Percentiles rank a stretch among this genome's conserved stretches.
Evolutionary conservation across 2,113 vertebrate species (phyloP).

Genomic region (Esox niger): DNA sequence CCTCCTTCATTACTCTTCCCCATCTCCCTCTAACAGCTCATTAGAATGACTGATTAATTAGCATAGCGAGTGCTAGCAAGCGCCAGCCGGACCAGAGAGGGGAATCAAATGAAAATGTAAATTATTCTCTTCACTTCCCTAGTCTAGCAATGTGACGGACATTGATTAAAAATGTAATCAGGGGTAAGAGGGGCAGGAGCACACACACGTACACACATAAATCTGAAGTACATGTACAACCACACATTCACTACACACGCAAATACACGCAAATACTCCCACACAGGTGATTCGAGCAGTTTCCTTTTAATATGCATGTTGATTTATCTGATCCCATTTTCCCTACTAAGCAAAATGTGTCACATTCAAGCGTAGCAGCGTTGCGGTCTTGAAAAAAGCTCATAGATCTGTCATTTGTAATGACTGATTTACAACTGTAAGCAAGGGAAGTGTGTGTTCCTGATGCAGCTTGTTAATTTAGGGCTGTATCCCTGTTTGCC

Average conservation of each 20-base stretch:
- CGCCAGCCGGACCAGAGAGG: conserved; percentile 18
- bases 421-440: conserved; percentile 22
- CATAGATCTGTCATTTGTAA: conserved; percentile 25
- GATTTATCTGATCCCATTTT: conserved; percentile 34
- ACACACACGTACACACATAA: background rate
- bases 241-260: background rate
- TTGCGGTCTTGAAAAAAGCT: conserved; percentile 28
- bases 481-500: conserved; percentile 4
- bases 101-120: conserved; percentile 39
- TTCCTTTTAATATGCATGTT: conserved; percentile 26
- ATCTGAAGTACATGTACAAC: background rate
- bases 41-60: conserved; percentile 48
- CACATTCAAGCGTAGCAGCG: conserved; percentile 14
- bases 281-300: background rate
- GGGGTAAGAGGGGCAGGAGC: background rate
- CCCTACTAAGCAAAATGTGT: conserved; percentile 12
- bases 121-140: conserved; percentile 19
- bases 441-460: conserved; percentile 18
- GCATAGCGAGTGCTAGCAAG: conserved; percentile 22
- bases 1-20: conserved; percentile 43
- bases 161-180: conserved; percentile 36
- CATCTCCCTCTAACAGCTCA: conserved; percentile 40
- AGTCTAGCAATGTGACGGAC: conserved; percentile 16
- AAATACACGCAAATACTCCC: too few species aligned
- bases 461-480: conserved; percentile 26